Conservation (phyloP, 2,888 invertebrate species). For the Polietes domitor region DNA sequence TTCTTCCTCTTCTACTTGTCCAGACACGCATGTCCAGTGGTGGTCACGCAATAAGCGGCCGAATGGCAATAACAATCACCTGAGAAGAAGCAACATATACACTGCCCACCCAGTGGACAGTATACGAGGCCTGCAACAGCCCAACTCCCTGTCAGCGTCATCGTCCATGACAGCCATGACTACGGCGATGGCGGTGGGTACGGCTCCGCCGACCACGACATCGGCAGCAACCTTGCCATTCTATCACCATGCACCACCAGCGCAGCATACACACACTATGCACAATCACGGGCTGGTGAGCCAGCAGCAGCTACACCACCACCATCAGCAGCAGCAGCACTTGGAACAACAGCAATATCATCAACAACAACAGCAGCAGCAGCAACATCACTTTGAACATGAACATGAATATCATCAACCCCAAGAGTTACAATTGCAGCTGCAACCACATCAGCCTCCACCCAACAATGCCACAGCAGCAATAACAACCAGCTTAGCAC, state of each 20-base stretch:
- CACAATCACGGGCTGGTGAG: constrained; percentile 43
- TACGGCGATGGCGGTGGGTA: constrained; percentile 66
- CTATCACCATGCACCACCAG: constrained; percentile 67
- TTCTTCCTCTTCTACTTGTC: constrained; percentile 57
- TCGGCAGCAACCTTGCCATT: constrained; percentile 56
- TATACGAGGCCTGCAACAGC: constrained; percentile 78
- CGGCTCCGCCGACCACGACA: constrained; percentile 52
- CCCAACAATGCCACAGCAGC: constrained; percentile 50
- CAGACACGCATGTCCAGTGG: constrained; percentile 81
- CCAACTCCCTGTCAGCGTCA: constrained; percentile 70
- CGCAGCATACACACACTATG: too few species aligned
- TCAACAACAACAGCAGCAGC: constrained; percentile 65
- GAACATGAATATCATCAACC: constrained; percentile 79
- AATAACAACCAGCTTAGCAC: not conserved
- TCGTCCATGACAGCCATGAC: constrained; percentile 70
- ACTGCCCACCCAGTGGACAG: constrained; percentile 80
- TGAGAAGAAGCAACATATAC: constrained; percentile 80
- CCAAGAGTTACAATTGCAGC: constrained; percentile 74
- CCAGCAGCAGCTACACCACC: constrained; percentile 61
- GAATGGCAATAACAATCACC: constrained; percentile 78
- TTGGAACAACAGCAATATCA: constrained; percentile 71
- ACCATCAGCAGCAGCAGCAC: constrained; percentile 49
- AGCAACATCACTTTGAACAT: constrained; percentile 73
- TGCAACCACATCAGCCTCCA: constrained; percentile 67
- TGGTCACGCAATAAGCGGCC: constrained; percentile 80